Conservation (phyloP, 2,797 vertebrate species). For the Cephalopachus bancanus region DNA sequence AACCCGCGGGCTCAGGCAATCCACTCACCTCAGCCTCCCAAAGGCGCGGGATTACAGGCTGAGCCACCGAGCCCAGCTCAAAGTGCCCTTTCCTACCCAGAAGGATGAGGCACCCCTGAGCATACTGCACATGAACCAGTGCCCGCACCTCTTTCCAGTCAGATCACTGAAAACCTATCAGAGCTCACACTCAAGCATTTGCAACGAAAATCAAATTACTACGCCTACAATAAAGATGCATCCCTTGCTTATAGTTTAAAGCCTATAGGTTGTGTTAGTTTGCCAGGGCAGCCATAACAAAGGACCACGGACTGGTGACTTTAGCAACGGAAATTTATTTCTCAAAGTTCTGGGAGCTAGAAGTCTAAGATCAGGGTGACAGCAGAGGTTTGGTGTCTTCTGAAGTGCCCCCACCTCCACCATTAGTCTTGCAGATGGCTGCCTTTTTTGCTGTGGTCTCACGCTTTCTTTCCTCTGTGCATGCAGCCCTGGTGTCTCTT, state of each 20-base stretch:
- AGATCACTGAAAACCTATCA: not conserved
- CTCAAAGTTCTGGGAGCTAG: not conserved
- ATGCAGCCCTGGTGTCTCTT: not conserved
- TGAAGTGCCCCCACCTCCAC: not conserved
- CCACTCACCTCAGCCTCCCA: too few relatives aligned
- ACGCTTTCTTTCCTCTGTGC: not conserved
- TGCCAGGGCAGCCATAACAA: not conserved
- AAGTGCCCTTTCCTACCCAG: not conserved
- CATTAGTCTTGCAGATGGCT: rapidly evolving
- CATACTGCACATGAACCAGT: not conserved
- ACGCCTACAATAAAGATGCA: not conserved
- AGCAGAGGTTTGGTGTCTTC: not conserved
- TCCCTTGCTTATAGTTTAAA: not conserved
- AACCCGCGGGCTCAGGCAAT: too few relatives aligned
- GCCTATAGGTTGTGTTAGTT: not conserved
- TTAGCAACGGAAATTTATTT: not conserved
- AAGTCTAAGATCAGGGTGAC: not conserved
- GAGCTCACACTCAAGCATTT: not conserved
- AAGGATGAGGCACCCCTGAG: not conserved
- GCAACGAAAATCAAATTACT: not conserved
- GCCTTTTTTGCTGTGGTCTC: not conserved
- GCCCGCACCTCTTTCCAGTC: not conserved
- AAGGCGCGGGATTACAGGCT: too few relatives aligned
- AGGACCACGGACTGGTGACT: not conserved
- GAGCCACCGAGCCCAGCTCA: too few relatives aligned